Percentiles rank a stretch among this genome's conserved stretches.
phyloP scores from a whole-genome alignment of 2,888 invertebrate species.

The Hirtodrosophila duncani region DNA sequence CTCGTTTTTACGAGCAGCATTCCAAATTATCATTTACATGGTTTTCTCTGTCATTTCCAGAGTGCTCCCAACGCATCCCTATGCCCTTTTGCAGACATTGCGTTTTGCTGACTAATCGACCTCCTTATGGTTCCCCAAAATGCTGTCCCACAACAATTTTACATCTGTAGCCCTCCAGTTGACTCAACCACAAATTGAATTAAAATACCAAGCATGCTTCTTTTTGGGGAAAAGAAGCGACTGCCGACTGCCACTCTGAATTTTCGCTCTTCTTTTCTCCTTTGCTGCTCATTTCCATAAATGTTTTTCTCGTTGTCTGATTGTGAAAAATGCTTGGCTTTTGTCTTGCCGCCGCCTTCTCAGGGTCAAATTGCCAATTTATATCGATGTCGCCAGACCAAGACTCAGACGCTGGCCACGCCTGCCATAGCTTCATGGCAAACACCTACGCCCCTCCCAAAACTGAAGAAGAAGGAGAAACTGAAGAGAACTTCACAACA shows the following conservation, averaged over 20 bases:
- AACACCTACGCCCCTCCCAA: slow-evolving; percentile 9
- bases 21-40: too few species aligned
- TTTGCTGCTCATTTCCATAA: slow-evolving; percentile 56
- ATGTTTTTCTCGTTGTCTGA: slow-evolving; percentile 41
- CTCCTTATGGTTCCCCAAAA: not conserved
- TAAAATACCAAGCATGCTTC: slow-evolving; percentile 54
- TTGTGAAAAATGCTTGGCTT: slow-evolving; percentile 19
- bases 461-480: too few species aligned
- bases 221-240: slow-evolving; percentile 17
- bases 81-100: too few species aligned
- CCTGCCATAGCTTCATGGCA: too few species aligned
- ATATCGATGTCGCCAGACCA: slow-evolving; percentile 54
- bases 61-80: too few species aligned
- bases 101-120: not conserved
- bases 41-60: too few species aligned
- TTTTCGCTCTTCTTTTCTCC: not conserved
- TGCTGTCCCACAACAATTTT: not conserved
- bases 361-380: slow-evolving; percentile 72
- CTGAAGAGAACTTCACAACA: slow-evolving; percentile 10
- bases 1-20: too few species aligned
- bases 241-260: slow-evolving; percentile 9
- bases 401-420: slow-evolving; percentile 17
- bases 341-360: slow-evolving; percentile 43
- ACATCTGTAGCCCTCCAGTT: slow-evolving; percentile 48
- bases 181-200: slow-evolving; percentile 47